phyloP scores from a whole-genome alignment of 2,113 vertebrate species.

The Tor tambroides region DNA sequence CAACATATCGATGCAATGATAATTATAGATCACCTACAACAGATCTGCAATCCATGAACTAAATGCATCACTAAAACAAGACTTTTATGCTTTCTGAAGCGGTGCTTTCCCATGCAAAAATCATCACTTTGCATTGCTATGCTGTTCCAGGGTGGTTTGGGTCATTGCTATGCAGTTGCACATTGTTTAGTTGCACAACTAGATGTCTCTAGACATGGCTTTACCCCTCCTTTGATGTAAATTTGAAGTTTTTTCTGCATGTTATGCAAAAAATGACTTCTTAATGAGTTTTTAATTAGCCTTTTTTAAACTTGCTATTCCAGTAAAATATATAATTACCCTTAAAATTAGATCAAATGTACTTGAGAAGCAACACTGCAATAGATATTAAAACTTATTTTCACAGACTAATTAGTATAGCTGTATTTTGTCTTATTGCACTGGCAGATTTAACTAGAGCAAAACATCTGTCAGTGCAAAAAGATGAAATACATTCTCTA shows the following conservation, averaged over 20 bases:
- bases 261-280: not conserved
- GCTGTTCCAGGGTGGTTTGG: not conserved
- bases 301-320: not conserved
- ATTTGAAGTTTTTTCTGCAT: not conserved
- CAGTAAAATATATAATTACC: not conserved
- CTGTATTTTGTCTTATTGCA: not conserved
- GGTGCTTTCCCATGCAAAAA: not conserved
- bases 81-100: not conserved
- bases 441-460: not conserved
- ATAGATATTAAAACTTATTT: not conserved
- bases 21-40: not conserved
- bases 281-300: not conserved
- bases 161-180: not conserved
- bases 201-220: not conserved
- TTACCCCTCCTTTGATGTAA: not conserved
- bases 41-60: not conserved
- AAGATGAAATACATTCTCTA: not conserved
- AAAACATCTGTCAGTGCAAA: not conserved
- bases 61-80: not conserved
- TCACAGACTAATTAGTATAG: not conserved
- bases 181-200: not conserved
- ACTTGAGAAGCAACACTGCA: not conserved
- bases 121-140: not conserved
- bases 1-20: not conserved
- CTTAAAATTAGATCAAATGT: not conserved